Base-by-base conservation (phyloP, 2,888 invertebrate species). In the Drosophila colorata region DNA sequence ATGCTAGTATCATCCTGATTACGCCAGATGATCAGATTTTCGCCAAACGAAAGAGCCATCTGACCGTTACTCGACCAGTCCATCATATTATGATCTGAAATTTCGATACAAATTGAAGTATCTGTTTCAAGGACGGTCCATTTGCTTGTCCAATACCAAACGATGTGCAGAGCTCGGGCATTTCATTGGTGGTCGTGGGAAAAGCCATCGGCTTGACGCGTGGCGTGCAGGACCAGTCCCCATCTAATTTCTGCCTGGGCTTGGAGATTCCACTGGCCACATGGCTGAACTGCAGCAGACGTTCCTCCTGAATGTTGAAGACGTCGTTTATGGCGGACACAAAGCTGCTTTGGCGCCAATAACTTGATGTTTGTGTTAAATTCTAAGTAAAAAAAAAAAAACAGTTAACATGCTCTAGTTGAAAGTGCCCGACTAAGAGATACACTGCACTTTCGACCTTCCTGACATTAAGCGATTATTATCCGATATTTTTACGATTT, bases 221-320 rank as follows among this genome's bases (percentile, higher is more conserved):
- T 0, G 92, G 92, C 11, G 53, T 69, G 43, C 92, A 92, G 6
- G 87, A 85, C 92, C 92, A 92, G 73, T 92, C 92, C 4, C 65
- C 72, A 28, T 80, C 81, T 8, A 63, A 35, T 0, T 16, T 77
- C 47, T 44, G 47, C 6, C 11, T 8, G 6, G n/a, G 23, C 7
- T 28, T 23, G 11, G 25, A n/a, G 7, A 31, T 35, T 2, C 43
- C 40, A 4, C 47, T 31, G 5, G 49, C 52, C 13, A 33, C 18
- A 25, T 81, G 83, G 31, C 63, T 66, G n/a, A 90, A 88, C 37
- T 90, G 72, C 4, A 90, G 58, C 18, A 90, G 55, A 5, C 90
- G 82, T 4, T 71, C 58, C 4, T 77, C 65, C 18, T 78, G 76
- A 1, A 91, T 71, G 2, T 77, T 68, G 18, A 91, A 88, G 0